phyloP scores from a whole-genome alignment of 2,888 invertebrate species.

The Dascillus cervinus region DNA sequence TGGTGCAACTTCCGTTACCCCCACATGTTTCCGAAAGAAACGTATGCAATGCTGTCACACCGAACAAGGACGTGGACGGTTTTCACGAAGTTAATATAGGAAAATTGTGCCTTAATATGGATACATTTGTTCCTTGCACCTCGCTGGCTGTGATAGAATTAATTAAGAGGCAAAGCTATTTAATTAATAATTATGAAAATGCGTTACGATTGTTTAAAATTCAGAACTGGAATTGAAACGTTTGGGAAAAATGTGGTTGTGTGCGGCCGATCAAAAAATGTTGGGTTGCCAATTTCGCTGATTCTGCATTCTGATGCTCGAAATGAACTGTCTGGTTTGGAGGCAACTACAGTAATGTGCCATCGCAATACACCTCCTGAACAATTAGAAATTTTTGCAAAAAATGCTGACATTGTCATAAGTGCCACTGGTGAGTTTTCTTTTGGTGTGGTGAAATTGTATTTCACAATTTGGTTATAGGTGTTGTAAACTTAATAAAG shows the following conservation, averaged over 20 bases:
- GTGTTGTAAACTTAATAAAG: constrained; percentile 66
- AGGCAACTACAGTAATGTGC: constrained; percentile 85
- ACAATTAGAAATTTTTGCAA: constrained; percentile 61
- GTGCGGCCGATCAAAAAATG: constrained; percentile 85
- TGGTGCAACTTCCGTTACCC: constrained; percentile 81
- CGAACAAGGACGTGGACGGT: constrained; percentile 86
- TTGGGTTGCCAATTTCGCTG: constrained; percentile 84
- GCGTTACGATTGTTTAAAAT: constrained; percentile 2
- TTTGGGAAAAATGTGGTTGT: constrained; percentile 83
- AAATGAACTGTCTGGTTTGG: constrained; percentile 63
- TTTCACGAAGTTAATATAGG: constrained; percentile 82
- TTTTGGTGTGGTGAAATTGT: not conserved
- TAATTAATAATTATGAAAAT: not conserved
- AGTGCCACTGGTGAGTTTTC: constrained; percentile 56
- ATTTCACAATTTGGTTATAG: constrained; percentile 38
- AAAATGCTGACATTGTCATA: constrained; percentile 70
- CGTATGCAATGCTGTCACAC: constrained; percentile 72
- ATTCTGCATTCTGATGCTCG: constrained; percentile 71
- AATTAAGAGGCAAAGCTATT: constrained; percentile 44
- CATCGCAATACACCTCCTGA: constrained; percentile 79
- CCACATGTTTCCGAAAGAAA: constrained; percentile 64
- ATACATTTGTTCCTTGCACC: constrained; percentile 71
- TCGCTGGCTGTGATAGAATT: constrained; percentile 68
- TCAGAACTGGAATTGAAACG: constrained; percentile 60
- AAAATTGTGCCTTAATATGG: constrained; percentile 63